phyloP scores from a whole-genome alignment of 2,113 vertebrate species.

The Rhombomys opimus region DNA sequence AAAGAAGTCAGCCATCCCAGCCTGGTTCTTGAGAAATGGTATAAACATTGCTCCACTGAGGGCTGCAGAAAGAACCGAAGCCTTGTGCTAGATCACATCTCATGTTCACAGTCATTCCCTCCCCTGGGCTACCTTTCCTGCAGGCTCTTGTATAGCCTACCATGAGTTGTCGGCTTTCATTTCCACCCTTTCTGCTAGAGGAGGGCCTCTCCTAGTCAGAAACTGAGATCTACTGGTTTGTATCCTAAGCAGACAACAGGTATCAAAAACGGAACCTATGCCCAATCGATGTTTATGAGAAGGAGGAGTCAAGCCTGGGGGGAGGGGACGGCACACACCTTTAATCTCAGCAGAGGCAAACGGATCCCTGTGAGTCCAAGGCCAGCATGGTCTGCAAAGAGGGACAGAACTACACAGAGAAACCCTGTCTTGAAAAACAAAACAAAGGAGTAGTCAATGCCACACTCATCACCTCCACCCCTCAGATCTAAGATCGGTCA shows the following conservation, averaged over 20 bases:
- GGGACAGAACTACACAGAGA: too few relatives aligned
- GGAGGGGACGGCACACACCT: too few relatives aligned
- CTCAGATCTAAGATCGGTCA: background rate
- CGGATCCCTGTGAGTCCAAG: too few relatives aligned
- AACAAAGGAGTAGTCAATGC: background rate
- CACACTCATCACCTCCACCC: background rate
- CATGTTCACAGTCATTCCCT: background rate
- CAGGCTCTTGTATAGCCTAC: background rate
- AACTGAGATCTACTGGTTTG: background rate
- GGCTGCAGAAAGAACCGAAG: background rate
- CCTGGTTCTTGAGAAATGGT: conserved; percentile 8
- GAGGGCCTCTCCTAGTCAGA: background rate
- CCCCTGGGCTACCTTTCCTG: background rate
- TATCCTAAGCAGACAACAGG: background rate
- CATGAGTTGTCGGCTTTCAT: background rate
- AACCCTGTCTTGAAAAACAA: too few relatives aligned
- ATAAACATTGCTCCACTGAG: background rate
- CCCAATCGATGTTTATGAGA: background rate
- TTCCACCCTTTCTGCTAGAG: background rate
- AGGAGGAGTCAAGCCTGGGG: background rate
- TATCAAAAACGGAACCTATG: background rate
- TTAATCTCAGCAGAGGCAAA: too few relatives aligned
- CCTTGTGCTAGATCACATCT: background rate
- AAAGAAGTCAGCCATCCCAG: conserved; percentile 53
- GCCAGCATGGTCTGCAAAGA: too few relatives aligned